Conservation (phyloP, 2,797 vertebrate species). For the Betta splendens region DNA sequence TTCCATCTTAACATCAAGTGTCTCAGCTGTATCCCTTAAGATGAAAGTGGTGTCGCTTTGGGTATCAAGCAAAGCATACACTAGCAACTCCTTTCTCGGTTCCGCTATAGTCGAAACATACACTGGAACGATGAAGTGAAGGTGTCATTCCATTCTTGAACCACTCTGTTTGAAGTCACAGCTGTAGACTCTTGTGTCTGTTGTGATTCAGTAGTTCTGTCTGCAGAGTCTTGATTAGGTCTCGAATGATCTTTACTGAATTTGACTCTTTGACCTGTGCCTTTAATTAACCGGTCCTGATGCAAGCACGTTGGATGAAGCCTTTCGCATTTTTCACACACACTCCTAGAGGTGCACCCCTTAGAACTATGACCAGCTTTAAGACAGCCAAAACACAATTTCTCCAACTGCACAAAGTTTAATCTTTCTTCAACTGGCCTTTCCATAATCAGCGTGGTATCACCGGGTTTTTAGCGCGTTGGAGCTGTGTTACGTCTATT, state of each 20-base stretch:
- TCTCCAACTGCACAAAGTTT: conserved; percentile 2
- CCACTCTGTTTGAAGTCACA: neutral
- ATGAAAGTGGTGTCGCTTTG: conserved; percentile 33
- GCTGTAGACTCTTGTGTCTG: neutral
- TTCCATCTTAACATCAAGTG: neutral
- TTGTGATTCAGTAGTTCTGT: neutral
- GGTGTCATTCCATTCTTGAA: neutral
- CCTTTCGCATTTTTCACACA: neutral
- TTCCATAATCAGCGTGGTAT: no score
- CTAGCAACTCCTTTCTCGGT: conserved; percentile 10
- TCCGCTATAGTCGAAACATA: neutral
- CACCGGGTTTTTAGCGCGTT: no score
- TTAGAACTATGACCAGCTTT: neutral
- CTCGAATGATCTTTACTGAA: neutral
- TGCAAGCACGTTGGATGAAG: conserved; percentile 23
- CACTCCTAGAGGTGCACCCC: conserved; percentile 2
- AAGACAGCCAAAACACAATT: conserved; percentile 12
- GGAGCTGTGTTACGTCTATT: no score
- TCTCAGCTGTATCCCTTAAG: conserved; percentile 5
- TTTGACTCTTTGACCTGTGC: conserved; percentile 4
- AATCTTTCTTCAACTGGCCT: conserved; percentile 7
- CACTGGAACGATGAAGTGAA: conserved; percentile 19
- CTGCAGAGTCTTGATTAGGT: neutral
- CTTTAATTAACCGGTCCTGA: conserved; percentile 17
- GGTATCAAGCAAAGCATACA: conserved; percentile 20